Base-by-base conservation (phyloP, 2,797 vertebrate genomes). In the Microctenopoma steveboyesi region DNA sequence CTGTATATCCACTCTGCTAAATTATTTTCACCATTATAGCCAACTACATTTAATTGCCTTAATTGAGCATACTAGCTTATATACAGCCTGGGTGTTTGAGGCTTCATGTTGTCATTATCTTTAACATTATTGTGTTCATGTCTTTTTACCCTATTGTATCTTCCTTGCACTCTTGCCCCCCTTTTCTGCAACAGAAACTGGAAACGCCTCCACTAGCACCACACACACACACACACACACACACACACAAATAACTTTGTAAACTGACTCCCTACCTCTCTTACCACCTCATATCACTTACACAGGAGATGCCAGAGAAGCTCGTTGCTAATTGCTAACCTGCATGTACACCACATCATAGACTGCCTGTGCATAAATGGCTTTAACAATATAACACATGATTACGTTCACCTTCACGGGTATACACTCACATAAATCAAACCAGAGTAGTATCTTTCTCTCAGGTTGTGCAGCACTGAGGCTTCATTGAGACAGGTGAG, bases 401-500 rank as follows among this genome's bases (percentile, higher is more conserved):
- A 2, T 9, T 22, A 9, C 2, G n/a, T 18, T 47, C n/a, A 9
- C 37, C 28, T 22, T 51, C 10, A 37, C 4, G 8, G 50, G 13
- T 4, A 8, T 40, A 60, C 27, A 95, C 96, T 97, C 87, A 98
- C 96, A 15, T 98, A 98, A 81, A 98, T 98, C 73, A 98, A 92
- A 50, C 96, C 96, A 0, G 96, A 98, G 92, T 94, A 98, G 91
- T 97, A 98, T 81, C 96, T 93, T 58, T 98, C 96, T 8, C 96
- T 93, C 37, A 98, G 94, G 87, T 98, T 98, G 92, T 98, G 96
- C 74, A 98, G 90, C 63, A 98, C 96, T 0, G 96, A 97, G 15
- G 96, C 96, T 84, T 97, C 96, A 0, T 98, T 98, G 79, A 98
- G 95, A 91, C 96, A 98, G 75, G 96, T 98, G 74, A 98, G 95